Percentiles rank a stretch among this genome's conserved stretches.
phyloP scores from a whole-genome alignment of 2,797 vertebrate genomes.

The Nyctalus aviator region DNA sequence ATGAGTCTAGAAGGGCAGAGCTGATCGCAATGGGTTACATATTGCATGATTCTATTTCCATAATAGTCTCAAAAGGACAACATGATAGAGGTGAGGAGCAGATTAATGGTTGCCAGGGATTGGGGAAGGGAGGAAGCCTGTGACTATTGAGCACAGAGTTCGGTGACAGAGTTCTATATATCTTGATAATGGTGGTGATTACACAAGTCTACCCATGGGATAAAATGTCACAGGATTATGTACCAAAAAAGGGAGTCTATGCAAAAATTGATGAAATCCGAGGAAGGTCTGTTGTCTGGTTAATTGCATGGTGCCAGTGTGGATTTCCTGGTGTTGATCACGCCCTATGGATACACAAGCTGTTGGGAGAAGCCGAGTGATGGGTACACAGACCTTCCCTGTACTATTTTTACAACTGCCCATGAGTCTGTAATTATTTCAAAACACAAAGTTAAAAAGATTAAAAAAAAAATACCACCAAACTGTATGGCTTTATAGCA shows the following conservation, averaged over 20 bases:
- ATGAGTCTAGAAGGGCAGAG: background rate
- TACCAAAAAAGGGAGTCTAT: background rate
- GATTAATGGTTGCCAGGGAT: background rate
- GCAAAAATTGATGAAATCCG: background rate
- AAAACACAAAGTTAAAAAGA: slow-evolving; percentile 45
- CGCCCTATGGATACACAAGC: background rate
- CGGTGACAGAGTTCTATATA: background rate
- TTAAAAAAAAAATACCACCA: background rate
- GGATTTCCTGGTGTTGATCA: slow-evolving; percentile 9
- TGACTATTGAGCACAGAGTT: background rate
- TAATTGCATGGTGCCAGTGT: background rate
- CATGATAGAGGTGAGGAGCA: background rate
- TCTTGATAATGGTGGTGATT: slow-evolving; percentile 6
- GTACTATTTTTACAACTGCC: slow-evolving; percentile 15
- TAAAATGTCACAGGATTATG: slow-evolving; percentile 24
- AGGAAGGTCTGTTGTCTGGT: background rate
- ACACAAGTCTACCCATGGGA: background rate
- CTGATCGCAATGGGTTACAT: background rate
- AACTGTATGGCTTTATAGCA: background rate
- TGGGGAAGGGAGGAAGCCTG: background rate
- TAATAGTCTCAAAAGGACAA: slow-evolving; percentile 20
- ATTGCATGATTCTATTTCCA: background rate
- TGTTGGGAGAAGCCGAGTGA: background rate
- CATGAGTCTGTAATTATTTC: slow-evolving; percentile 42
- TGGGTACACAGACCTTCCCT: background rate